Base-by-base conservation (phyloP, 2,113 vertebrate genomes). In the Calypte anna region DNA sequence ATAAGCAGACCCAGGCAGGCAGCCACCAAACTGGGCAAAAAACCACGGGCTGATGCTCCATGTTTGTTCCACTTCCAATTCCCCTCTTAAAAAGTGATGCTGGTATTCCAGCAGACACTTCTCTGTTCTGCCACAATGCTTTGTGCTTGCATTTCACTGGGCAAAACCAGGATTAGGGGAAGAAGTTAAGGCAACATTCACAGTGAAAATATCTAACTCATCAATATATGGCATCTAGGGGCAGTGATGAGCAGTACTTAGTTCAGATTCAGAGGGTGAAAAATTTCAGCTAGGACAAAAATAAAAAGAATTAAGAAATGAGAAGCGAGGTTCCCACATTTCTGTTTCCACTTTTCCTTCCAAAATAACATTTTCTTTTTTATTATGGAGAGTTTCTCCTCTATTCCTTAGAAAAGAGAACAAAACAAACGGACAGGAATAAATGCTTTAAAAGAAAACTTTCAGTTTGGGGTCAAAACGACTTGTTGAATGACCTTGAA, bases 401-500 rank as follows among this genome's bases (percentile, higher is more conserved):
- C 67, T 70, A 43, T 33, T 55, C 28, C 53, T 88, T 77, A 57
- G 27, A 27, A 87, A 87, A 77, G 6, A 58, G 78, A 86, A 19
- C 25, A 87, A 46, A 58, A 31, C 9, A 50, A 58, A 17, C 33
- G 12, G n/a, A 27, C 54, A 62, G 10, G 25, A 85, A 68, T 20
- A 94, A 90, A 79, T 15, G 19, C 20, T 30, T 72, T 78, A 51
- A 61, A 64, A 36, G 7, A 6, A 31, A 93, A 61, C 61, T 75
- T 88, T 70, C 33, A 6, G 7, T 12, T 80, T 94, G 14, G 24
- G 43, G 57, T 96, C 48, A 91, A 94, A 94, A 83, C 22, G 17
- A 63, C 73, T 70, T 10, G 3, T 43, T 64, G 54, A 82, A 72
- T 89, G 86, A 94, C 81, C 89, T 87, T 84, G 92, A 92, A 89